Evolutionary conservation across 1,140 invertebrate genomes (phyloP).

Genomic region (Medauroidea extradentata): DNA sequence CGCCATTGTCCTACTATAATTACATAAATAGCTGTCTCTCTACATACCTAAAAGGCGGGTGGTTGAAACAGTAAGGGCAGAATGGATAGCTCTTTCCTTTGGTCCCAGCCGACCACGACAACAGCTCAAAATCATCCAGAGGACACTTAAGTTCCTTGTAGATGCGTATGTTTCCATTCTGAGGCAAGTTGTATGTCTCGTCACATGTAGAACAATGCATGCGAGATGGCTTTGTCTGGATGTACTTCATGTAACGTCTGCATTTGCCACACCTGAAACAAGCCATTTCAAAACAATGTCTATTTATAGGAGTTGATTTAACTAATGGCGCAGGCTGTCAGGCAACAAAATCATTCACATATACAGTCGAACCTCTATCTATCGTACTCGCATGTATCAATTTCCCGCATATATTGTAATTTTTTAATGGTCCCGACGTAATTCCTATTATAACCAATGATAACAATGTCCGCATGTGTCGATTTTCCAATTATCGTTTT

Average conservation of each 20-base stretch:
- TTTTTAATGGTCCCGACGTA: no score
- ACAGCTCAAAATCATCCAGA: conserved; percentile 94
- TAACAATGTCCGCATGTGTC: no score
- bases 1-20: no score
- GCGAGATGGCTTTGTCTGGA: conserved; percentile 88
- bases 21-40: no score
- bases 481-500: no score
- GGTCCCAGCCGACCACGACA: conserved; percentile 86
- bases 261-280: conserved; percentile 91
- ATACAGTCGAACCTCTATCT: no score
- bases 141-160: conserved; percentile 97
- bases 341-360: no score
- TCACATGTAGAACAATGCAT: conserved; percentile 95
- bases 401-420: no score
- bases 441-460: no score
- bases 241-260: conserved; percentile 94
- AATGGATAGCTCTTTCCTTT: conserved; percentile 93
- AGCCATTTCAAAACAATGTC: conserved; percentile 26
- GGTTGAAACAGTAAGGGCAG: conserved; percentile 98
- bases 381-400: no score
- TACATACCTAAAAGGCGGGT: conserved; percentile 87
- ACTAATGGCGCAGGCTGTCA: no score
- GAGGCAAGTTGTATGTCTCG: conserved; percentile 92
- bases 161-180: conserved; percentile 88
- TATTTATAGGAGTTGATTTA: no score